Evolutionary conservation across 2,797 vertebrate genomes (phyloP), one percentile per base, ranked within the genome.

Genomic region (Rachycentron canadum): DNA sequence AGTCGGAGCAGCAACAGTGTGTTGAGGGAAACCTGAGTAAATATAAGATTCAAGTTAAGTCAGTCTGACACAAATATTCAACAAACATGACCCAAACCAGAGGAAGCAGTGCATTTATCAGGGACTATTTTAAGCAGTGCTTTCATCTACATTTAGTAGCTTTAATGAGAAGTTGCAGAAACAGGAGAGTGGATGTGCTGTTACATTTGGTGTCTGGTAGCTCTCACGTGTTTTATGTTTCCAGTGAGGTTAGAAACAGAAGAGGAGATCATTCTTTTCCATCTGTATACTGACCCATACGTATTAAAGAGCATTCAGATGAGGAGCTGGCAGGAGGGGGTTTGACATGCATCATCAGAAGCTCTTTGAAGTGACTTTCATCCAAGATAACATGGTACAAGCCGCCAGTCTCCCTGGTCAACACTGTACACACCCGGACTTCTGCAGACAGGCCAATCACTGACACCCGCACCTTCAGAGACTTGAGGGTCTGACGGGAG

Each of bases 231-330:
- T 7, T 45, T 45, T n/a, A n/a, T 47, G 45, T 21, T n/a, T 52
- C 23, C 25, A 26, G 47, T 23, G 23, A 4, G n/a, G 23, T 25
- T 25, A 52, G 13, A 52, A 14, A 52, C 12, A 21, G 43, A 38
- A 38, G 8, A 63, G 9, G 4, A 63, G 19, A 30, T n/a, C 8
- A 36, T 50, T 40, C 8, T 26, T 36, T 32, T 36, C 23, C 28
- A 61, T 32, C 7, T 32, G 32, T 32, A 13, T 59, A 91, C 95
- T 87, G 93, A 99, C 98, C 98, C 98, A 99, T 99, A 52, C 98
- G 97, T 92, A 99, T 99, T 67, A 99, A 95, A 8, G 98, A 99
- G 84, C 97, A 98, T 76, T 99, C 97, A 0, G 97, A 97, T n/a
- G 93, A 95, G 40, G 95, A 95, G 89, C 94, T 96, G 84, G 97